A percentile compares a stretch with the other conserved stretches of the same genome.
phyloP scores from a whole-genome alignment of 2,113 vertebrate genomes.

The Chitala chitala region DNA sequence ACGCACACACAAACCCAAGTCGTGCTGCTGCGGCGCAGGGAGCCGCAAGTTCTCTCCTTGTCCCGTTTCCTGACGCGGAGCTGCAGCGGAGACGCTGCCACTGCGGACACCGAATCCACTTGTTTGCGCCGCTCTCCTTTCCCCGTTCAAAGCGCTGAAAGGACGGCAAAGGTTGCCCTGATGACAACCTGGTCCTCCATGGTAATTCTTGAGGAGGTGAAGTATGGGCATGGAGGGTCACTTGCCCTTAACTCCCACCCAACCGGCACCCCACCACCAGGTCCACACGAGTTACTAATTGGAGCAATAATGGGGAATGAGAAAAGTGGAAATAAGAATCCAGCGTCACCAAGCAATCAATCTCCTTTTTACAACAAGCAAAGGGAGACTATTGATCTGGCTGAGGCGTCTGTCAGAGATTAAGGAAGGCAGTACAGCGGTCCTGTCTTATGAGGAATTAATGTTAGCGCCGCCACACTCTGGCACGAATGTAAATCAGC shows the following conservation, averaged over 20 bases:
- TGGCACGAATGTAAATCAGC: slow-evolving; percentile 50
- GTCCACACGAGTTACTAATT: slow-evolving; percentile 54
- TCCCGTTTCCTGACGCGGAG: slow-evolving; percentile 13
- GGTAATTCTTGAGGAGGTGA: slow-evolving; percentile 20
- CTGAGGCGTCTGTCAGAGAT: slow-evolving; percentile 58
- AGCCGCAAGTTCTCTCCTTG: slow-evolving; percentile 44
- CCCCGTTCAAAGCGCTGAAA: slow-evolving; percentile 41
- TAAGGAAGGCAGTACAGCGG: slow-evolving; percentile 48
- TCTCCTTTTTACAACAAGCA: slow-evolving; percentile 50
- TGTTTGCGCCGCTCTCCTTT: slow-evolving; percentile 44
- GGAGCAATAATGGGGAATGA: slow-evolving; percentile 56
- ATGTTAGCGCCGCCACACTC: slow-evolving; percentile 48
- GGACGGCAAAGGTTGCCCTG: slow-evolving; percentile 44
- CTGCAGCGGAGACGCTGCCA: background rate
- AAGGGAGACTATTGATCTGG: slow-evolving; percentile 59
- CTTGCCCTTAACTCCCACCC: slow-evolving; percentile 27
- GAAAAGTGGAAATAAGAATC: slow-evolving; percentile 46
- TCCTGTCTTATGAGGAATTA: slow-evolving; percentile 55
- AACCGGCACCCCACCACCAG: slow-evolving; percentile 6
- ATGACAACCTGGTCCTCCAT: slow-evolving; percentile 42
- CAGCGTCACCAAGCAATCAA: slow-evolving; percentile 56
- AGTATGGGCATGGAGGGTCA: slow-evolving; percentile 33
- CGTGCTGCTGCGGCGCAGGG: slow-evolving; percentile 30
- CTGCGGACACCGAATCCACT: slow-evolving; percentile 45
- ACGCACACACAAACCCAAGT: background rate